Evolutionary conservation across 2,113 vertebrate species (phyloP), one percentile per base, ranked within the genome.

Genomic region (Tricholaema leucomelas): DNA sequence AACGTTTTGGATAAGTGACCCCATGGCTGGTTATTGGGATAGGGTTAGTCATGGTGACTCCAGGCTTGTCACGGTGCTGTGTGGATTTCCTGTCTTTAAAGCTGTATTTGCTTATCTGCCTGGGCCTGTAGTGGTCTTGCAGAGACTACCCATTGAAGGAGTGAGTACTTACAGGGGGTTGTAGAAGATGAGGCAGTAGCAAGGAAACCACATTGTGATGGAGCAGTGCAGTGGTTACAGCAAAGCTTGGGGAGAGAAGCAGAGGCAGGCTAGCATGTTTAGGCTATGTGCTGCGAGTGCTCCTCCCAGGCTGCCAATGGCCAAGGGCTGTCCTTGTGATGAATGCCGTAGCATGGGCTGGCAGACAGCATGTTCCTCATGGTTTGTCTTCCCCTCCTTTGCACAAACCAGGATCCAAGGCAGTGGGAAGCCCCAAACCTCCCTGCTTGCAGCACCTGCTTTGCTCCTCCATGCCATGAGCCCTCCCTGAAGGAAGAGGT

Each of bases 401-500:
- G 36, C 30, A 50, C 60, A 46, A 70, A 84, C 38, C 20, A 52
- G 54, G 28, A 60, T 70, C 44, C 55, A 59, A 76, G 36, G 59
- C 69, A 54, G 20, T 0, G 15, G 76, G 64, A 83, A 90, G 38
- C 30, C 81, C 58, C 5, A 2, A 90, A 71, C 44, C 10, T 85
- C 50, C 12, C 12, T 6, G 13, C n/a, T 78, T n/a, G 5, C 48
- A 85, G 59, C 36, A 78, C 48, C 67, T 90, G 66, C 66, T 86
- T 91, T 77, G 13, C 28, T 84, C 65, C 56, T 92, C 52, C 48
- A 21, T 35, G 54, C 60, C 18, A 4, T 2, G 14, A 75, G 28
- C 30, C 61, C 61, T 94, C 91, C 90, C 88, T 6, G 12, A 38
- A 88, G 85, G 89, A 96, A 88, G 76, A 90, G 61, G 38, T 85